Conservation (phyloP, 1,140 invertebrate genomes). For the Drosophila sturtevanti region DNA sequence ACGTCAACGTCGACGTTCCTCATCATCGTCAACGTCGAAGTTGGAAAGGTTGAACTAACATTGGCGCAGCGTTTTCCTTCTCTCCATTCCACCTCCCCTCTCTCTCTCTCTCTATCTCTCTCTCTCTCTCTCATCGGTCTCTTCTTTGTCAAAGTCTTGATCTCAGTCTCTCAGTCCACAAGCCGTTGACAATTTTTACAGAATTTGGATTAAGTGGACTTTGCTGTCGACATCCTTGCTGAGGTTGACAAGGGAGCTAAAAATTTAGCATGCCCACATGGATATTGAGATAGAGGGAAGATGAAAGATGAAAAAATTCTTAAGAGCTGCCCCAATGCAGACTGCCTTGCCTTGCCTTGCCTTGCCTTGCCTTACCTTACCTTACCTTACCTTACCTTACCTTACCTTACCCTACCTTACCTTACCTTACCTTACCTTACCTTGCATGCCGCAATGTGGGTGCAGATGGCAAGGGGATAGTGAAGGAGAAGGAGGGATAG, state of each 20-base stretch:
- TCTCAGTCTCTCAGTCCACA: neutral
- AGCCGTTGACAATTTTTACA: conserved; percentile 67
- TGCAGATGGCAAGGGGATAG: conserved; percentile 32
- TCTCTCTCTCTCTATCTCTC: no score
- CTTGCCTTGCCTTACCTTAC: conserved; percentile 54
- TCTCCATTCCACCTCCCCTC: neutral
- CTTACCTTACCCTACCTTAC: conserved; percentile 44
- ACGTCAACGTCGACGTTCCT: conserved; percentile 21
- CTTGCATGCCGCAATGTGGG: conserved; percentile 61
- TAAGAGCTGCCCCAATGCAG: conserved; percentile 44
- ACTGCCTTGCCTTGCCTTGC: conserved; percentile 30
- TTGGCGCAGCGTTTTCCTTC: conserved; percentile 41
- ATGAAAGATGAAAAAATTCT: conserved; percentile 54
- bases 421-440: conserved; percentile 38
- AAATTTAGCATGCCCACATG: conserved; percentile 23
- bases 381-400: conserved; percentile 44
- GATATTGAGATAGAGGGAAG: neutral
- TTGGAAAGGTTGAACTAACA: conserved; percentile 70
- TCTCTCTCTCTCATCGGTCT: no score
- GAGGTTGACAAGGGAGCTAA: conserved; percentile 15
- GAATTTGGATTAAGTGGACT: conserved; percentile 80
- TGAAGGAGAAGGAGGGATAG: neutral
- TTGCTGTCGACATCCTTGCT: conserved; percentile 67
- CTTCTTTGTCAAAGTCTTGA: neutral
- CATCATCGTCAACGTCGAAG: conserved; percentile 14